phyloP scores from a whole-genome alignment of 2,888 invertebrate species.

The Coremacera marginata region DNA sequence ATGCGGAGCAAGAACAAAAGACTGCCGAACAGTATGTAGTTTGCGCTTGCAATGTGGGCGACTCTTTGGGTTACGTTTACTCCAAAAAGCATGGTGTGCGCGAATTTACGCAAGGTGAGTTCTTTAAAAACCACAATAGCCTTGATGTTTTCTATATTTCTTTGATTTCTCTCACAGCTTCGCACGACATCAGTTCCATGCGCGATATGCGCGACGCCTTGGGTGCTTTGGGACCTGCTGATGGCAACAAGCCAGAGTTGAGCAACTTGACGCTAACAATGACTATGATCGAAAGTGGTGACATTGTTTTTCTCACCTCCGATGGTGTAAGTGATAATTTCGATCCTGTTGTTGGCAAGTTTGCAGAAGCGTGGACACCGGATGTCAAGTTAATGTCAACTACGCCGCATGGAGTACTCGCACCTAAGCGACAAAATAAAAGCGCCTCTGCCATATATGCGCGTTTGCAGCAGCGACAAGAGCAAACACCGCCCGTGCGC shows the following conservation, averaged over 20 bases:
- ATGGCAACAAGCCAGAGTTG: constrained; percentile 86
- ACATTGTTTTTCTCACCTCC: constrained; percentile 89
- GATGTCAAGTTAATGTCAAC: constrained; percentile 59
- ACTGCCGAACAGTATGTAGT: constrained; percentile 73
- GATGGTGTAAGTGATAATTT: constrained; percentile 93
- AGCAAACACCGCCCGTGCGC: constrained; percentile 50
- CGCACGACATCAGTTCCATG: constrained; percentile 84
- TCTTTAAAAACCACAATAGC: background rate
- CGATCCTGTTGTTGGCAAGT: constrained; percentile 91
- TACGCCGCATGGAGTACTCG: constrained; percentile 51
- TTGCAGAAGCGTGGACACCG: constrained; percentile 74
- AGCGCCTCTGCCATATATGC: constrained; percentile 67
- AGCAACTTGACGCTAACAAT: constrained; percentile 88
- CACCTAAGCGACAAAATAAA: constrained; percentile 67
- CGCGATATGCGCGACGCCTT: constrained; percentile 89
- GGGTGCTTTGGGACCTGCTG: constrained; percentile 89
- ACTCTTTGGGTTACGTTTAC: constrained; percentile 90
- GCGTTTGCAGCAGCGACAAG: constrained; percentile 56
- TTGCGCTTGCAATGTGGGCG: constrained; percentile 90
- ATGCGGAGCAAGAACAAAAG: constrained; percentile 23
- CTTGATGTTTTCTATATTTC: background rate
- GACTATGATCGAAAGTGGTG: constrained; percentile 83
- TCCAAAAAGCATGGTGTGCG: constrained; percentile 81
- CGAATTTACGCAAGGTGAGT: constrained; percentile 80
- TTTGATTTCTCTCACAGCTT: constrained; percentile 71